Percentiles rank a stretch among this genome's conserved stretches.
Conservation (phyloP, 1,140 invertebrate genomes). For the Zelostemma sp. region DNA sequence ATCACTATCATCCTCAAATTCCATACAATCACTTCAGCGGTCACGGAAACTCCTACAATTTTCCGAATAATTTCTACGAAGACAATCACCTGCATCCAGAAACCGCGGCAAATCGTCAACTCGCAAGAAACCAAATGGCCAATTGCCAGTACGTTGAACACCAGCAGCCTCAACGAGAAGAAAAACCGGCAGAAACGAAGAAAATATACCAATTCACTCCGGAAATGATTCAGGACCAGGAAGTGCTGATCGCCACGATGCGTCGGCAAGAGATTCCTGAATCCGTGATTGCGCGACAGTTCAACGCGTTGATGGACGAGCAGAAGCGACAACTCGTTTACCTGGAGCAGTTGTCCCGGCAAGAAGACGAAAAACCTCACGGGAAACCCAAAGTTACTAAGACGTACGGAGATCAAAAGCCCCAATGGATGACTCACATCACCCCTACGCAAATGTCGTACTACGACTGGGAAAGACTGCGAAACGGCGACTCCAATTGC, state of each 20-base stretch:
- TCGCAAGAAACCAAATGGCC: no score
- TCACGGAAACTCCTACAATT: no score
- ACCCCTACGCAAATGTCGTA: conserved; percentile 55
- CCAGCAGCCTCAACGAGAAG: neutral
- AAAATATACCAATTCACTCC: conserved; percentile 42
- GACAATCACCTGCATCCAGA: no score
- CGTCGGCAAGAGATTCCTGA: conserved; percentile 56
- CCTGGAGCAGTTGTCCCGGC: conserved; percentile 22
- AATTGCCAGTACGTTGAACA: neutral
- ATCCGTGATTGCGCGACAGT: conserved; percentile 57
- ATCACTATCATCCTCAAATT: no score
- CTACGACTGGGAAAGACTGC: conserved; percentile 36
- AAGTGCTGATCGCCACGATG: conserved; percentile 52
- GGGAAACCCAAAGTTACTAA: conserved; percentile 23
- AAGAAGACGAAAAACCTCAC: conserved; percentile 3
- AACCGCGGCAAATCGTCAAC: no score
- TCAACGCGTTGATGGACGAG: conserved; percentile 55
- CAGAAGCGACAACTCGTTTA: conserved; percentile 55
- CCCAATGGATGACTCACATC: conserved; percentile 59
- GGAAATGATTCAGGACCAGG: conserved; percentile 60
- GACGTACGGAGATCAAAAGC: conserved; percentile 47
- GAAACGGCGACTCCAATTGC: neutral
- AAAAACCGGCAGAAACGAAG: neutral
- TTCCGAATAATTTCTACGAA: no score
- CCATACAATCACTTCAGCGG: no score